Conservation (phyloP, 2,797 vertebrate genomes). For the Thamnophis elegans region DNA sequence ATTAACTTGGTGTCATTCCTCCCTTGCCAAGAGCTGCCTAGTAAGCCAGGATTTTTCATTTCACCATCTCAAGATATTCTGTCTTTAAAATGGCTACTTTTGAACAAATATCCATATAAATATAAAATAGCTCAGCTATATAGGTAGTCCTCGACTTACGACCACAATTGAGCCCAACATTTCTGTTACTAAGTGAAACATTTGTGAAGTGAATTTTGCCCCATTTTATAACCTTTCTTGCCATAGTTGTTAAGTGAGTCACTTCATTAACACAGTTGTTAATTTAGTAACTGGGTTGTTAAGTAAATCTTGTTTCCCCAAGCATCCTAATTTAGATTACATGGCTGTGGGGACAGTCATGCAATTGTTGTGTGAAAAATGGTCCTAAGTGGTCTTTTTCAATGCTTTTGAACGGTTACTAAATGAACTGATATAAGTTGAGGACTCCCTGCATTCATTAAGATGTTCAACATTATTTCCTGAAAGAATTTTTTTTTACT, state of each 20-base stretch:
- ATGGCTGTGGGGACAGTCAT: neutral
- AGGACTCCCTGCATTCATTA: neutral
- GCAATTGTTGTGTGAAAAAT: neutral
- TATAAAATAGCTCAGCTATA: neutral
- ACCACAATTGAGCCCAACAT: neutral
- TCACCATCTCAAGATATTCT: neutral
- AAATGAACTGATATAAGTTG: neutral
- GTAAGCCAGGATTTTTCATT: neutral
- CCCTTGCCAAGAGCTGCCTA: neutral
- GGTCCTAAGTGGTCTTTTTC: neutral
- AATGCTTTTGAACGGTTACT: neutral
- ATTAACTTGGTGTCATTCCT: neutral
- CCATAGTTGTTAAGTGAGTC: neutral
- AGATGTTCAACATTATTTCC: neutral
- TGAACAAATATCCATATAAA: neutral
- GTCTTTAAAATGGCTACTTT: neutral
- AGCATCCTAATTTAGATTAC: neutral
- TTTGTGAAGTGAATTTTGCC: neutral
- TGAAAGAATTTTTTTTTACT: neutral
- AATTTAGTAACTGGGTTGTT: neutral
- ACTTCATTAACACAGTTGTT: neutral
- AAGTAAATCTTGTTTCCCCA: neutral
- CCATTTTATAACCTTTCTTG: neutral
- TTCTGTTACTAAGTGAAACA: neutral
- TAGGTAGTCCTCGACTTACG: neutral